Evolutionary conservation across 2,888 invertebrate genomes (phyloP), one percentile per base, ranked within the genome.

Genomic region (Schizotus pectinicornis): DNA sequence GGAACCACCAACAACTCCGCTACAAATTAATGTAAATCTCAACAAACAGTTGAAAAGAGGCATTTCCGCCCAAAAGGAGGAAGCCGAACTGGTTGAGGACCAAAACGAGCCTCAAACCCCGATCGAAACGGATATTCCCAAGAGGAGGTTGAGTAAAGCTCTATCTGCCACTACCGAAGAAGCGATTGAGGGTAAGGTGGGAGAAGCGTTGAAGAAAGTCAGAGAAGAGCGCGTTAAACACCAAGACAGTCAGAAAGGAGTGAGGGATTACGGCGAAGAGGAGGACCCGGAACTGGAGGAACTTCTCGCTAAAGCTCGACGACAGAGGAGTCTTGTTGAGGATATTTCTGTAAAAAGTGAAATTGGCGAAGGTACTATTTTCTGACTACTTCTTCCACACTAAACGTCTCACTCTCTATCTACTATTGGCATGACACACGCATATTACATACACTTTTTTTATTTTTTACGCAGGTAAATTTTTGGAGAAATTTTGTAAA

Each of bases 241-340:
- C 49, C 67, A 69, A 41, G 63, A 66, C 41, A 70, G 69, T 50
- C 70, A 72, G 51, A 76, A 72, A 59, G 72, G 71, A 11, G 62
- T 66, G 41, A 65, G 61, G 43, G 79, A 82, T 7, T 81, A 80
- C 56, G 85, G 84, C 56, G 85, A 85, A 54, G 81, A 80, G 51
- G 76, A 78, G 9, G 86, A 87, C 70, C 84, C 84, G 51, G 85
- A 84, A 66, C 77, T 88, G 68, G 87, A 88, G 76, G 86, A 83
- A 57, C 80, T 89, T 55, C 80, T 89, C 43, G 83, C 80, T 75
- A 83, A 87, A 70, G 86, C 88, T 65, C 84, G 87, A 75, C 84
- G 84, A 70, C 89, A 90, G 77, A 84, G 89, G 76, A 88, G 86
- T 78, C 84, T 88, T 70, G 82, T 89, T 70, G 88, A 86, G 67